Conservation (phyloP, 1,140 invertebrate genomes). For the Scaptomyza hsui region DNA sequence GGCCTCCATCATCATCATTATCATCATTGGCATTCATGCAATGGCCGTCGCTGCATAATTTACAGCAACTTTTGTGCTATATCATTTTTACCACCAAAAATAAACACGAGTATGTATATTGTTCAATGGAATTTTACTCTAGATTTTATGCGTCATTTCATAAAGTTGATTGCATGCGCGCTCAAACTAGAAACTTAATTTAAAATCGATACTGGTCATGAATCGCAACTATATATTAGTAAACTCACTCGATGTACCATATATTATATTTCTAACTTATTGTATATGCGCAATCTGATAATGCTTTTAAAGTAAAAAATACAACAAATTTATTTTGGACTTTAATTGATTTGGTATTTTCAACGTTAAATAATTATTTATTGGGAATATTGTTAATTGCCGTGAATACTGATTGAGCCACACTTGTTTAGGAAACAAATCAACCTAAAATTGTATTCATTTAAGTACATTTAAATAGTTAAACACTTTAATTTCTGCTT, state of each 20-base stretch:
- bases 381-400: too few species aligned
- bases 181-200: conserved; percentile 4
- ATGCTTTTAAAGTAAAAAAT: not conserved
- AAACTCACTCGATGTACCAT: not conserved
- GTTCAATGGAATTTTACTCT: conserved; percentile 18
- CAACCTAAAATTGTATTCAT: too few species aligned
- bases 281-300: not conserved
- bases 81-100: conserved; percentile 14
- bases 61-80: conserved; percentile 50
- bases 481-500: too few species aligned
- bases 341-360: too few species aligned
- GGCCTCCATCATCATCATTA: too few species aligned
- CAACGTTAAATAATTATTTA: too few species aligned
- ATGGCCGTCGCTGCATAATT: conserved; percentile 67
- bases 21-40: conserved; percentile 67
- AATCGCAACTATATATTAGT: not conserved
- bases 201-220: conserved; percentile 1
- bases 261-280: not conserved
- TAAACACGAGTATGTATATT: conserved; percentile 25
- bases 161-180: conserved; percentile 6
- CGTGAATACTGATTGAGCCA: too few species aligned
- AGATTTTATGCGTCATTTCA: conserved; percentile 56
- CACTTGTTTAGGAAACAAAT: too few species aligned
- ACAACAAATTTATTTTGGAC: not conserved
- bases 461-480: too few species aligned